A percentile compares a stretch with the other conserved stretches of the same genome.
These are phyloP conservation scores for Acrobasis consociella DNA, from an alignment of 2,888 invertebrate genomes.

Conservation along the genomic window DNA sequence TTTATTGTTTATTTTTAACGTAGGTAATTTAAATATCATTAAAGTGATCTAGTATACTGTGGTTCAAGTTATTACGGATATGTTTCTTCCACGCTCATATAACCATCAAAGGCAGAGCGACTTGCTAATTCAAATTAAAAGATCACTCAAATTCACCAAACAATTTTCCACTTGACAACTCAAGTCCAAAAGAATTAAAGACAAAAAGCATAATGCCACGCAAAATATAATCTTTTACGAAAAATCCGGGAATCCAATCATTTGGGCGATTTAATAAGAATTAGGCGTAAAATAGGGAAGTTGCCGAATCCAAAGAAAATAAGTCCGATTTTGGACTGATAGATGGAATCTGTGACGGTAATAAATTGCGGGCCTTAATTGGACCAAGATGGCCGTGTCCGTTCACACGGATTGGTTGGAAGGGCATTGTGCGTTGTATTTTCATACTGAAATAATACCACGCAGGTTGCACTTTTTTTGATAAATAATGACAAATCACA, in stretches of 20 bases:
- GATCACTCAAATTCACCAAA: background rate
- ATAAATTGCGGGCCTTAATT: constrained; percentile 15
- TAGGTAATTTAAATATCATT: no score
- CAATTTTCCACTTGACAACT: constrained; percentile 2
- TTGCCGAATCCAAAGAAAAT: constrained; percentile 7
- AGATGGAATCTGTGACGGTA: constrained; percentile 2
- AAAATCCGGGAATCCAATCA: constrained; percentile 1
- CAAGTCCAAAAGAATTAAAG: constrained; percentile 7
- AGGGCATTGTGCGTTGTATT: no score
- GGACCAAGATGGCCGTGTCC: constrained; percentile 3
- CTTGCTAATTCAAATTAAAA: no score
- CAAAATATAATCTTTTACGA: constrained; percentile 11
- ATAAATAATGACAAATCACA: no score
- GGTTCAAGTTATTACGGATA: no score
- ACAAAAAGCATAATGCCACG: background rate
- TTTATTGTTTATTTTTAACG: no score
- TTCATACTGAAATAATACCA: background rate
- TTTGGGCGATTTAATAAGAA: constrained; percentile 11
- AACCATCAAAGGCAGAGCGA: no score
- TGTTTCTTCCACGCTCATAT: no score
- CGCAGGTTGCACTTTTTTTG: background rate
- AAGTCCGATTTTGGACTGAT: constrained; percentile 15
- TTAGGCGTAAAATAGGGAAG: constrained; percentile 3
- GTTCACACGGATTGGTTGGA: background rate
- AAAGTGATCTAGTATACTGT: no score